These are phyloP conservation scores for Plecturocebus donacophilus DNA, from an alignment of 2,113 vertebrate genomes.

Conservation along the genomic window DNA sequence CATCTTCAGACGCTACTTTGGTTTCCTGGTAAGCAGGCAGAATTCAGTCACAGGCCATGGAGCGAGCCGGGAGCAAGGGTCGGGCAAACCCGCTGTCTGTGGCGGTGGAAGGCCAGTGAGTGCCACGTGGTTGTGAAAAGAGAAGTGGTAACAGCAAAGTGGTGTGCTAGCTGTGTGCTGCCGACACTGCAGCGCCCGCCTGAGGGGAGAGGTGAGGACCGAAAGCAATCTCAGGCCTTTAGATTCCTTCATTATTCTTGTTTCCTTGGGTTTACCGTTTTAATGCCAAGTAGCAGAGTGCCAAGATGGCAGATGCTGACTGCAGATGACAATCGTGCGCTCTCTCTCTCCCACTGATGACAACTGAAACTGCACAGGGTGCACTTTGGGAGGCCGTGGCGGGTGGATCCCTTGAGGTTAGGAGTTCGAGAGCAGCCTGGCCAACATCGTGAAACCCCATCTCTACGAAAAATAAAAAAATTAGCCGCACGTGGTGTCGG, in stretches of 20 bases:
- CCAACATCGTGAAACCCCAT: no score
- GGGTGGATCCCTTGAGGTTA: no score
- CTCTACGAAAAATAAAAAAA: no score
- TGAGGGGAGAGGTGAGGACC: background rate
- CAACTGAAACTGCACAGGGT: background rate
- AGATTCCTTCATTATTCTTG: background rate
- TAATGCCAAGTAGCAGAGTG: background rate
- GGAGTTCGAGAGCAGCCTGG: no score
- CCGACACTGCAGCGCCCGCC: background rate
- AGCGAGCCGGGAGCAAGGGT: background rate
- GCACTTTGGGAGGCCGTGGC: no score
- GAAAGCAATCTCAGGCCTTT: background rate
- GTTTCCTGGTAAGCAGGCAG: background rate
- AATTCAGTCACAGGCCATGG: accelerated
- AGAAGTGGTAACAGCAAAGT: background rate
- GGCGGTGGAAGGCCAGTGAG: no score
- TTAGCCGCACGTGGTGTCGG: no score
- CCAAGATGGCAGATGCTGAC: background rate
- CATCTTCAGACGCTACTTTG: no score
- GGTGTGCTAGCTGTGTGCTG: no score
- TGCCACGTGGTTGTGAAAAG: accelerated
- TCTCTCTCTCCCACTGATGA: background rate
- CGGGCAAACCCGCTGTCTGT: background rate
- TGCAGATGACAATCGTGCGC: background rate
- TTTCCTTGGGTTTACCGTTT: background rate